Percentiles rank a stretch among this genome's conserved stretches.
phyloP scores from a whole-genome alignment of 2,888 invertebrate genomes.

The Ochropleura plecta region DNA sequence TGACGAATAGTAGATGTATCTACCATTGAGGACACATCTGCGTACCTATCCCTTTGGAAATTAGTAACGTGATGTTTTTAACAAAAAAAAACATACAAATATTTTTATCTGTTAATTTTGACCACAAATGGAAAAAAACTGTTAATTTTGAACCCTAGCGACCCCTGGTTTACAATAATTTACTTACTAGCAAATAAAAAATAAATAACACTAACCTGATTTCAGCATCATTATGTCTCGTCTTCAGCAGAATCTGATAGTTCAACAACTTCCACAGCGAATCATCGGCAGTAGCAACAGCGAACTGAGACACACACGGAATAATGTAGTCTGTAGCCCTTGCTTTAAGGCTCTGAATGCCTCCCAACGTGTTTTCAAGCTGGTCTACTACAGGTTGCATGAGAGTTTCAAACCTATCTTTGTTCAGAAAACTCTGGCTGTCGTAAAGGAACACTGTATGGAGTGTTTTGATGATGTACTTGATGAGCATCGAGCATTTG shows the following conservation, averaged over 20 bases:
- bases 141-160: too few species aligned
- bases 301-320: constrained; percentile 96
- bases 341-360: constrained; percentile 90
- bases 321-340: constrained; percentile 92
- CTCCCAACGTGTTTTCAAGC: constrained; percentile 94
- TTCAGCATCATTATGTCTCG: constrained; percentile 93
- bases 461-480: constrained; percentile 94
- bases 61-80: too few species aligned
- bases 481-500: constrained; percentile 92
- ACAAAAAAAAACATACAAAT: not conserved
- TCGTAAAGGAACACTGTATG: constrained; percentile 95
- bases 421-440: constrained; percentile 95
- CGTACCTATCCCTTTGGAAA: too few species aligned
- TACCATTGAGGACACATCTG: too few species aligned
- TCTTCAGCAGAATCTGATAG: constrained; percentile 97
- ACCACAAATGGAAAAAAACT: too few species aligned
- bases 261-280: constrained; percentile 97
- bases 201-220: constrained; percentile 87
- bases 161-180: not conserved
- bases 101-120: not conserved
- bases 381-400: constrained; percentile 97
- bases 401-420: constrained; percentile 95
- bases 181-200: not conserved
- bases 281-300: constrained; percentile 95
- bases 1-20: too few species aligned